These are phyloP conservation scores for Lepilemur septentrionalis DNA, from an alignment of 2,797 vertebrate species.

Conservation along the genomic window DNA sequence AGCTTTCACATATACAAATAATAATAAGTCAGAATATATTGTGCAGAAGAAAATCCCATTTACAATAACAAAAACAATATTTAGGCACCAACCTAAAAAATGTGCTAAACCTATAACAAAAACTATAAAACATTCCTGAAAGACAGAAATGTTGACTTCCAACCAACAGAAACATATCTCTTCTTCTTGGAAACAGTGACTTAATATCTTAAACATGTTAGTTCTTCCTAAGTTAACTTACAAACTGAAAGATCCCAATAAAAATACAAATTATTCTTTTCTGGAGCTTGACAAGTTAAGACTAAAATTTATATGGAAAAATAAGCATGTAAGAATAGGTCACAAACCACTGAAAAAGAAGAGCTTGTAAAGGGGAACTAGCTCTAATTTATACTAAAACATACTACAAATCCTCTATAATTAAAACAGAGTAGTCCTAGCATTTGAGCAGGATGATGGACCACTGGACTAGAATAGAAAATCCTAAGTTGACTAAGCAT, in stretches of 20 bases:
- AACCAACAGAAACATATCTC: neutral
- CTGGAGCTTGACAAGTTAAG: conserved; percentile 3
- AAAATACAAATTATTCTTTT: neutral
- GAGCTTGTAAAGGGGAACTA: neutral
- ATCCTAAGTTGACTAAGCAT: neutral
- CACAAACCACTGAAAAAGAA: neutral
- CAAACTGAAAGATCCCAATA: neutral
- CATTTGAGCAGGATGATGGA: neutral
- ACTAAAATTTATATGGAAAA: conserved; percentile 21
- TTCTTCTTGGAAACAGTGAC: neutral
- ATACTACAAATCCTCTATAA: neutral
- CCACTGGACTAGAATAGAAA: neutral
- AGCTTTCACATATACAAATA: neutral
- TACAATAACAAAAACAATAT: neutral
- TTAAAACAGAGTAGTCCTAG: neutral
- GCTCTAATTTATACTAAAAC: conserved; percentile 27
- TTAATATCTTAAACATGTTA: neutral
- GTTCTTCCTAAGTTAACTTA: neutral
- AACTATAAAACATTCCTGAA: neutral
- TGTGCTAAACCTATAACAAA: neutral
- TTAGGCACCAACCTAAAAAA: neutral
- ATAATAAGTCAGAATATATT: neutral
- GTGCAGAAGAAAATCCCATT: neutral
- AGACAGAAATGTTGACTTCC: neutral
- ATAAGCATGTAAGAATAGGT: neutral